phyloP scores from a whole-genome alignment of 2,888 invertebrate genomes.

The Galeruca laticollis region DNA sequence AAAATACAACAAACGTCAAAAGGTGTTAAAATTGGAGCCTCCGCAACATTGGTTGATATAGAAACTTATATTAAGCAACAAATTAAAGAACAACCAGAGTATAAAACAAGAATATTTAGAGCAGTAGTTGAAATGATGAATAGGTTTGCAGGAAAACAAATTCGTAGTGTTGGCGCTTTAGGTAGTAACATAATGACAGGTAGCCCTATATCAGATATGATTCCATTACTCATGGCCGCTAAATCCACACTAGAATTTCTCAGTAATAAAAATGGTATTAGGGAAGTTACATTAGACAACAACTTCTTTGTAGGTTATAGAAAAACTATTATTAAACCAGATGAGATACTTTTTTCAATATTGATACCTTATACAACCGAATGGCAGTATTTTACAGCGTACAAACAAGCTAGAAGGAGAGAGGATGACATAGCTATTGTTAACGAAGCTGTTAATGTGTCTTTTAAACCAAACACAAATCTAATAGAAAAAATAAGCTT shows the following conservation, averaged over 20 bases:
- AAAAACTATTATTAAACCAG: conserved; percentile 76
- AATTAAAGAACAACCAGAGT: conserved; percentile 69
- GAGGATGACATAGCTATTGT: conserved; percentile 98
- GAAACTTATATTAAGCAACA: conserved; percentile 74
- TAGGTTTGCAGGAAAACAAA: conserved; percentile 96
- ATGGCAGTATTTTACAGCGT: conserved; percentile 83
- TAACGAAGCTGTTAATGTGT: conserved; percentile 84
- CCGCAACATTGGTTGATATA: conserved; percentile 81
- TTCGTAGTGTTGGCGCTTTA: conserved; percentile 91
- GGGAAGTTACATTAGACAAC: conserved; percentile 78
- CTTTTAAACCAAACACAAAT: conserved; percentile 73
- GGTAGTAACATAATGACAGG: conserved; percentile 88
- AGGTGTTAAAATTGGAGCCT: conserved; percentile 82
- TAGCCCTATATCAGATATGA: conserved; percentile 96
- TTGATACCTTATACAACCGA: conserved; percentile 79
- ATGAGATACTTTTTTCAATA: conserved; percentile 86
- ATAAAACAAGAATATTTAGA: conserved; percentile 74
- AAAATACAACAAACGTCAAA: conserved; percentile 68
- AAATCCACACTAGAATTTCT: conserved; percentile 74
- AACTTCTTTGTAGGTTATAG: conserved; percentile 91
- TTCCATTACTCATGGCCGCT: conserved; percentile 90
- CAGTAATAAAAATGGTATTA: conserved; percentile 69
- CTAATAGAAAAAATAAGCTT: conserved; percentile 74
- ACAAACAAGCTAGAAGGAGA: conserved; percentile 90
- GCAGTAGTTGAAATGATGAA: conserved; percentile 87